These are phyloP conservation scores for Eulemur rufifrons DNA, from an alignment of 2,113 vertebrate genomes.

Conservation along the genomic window DNA sequence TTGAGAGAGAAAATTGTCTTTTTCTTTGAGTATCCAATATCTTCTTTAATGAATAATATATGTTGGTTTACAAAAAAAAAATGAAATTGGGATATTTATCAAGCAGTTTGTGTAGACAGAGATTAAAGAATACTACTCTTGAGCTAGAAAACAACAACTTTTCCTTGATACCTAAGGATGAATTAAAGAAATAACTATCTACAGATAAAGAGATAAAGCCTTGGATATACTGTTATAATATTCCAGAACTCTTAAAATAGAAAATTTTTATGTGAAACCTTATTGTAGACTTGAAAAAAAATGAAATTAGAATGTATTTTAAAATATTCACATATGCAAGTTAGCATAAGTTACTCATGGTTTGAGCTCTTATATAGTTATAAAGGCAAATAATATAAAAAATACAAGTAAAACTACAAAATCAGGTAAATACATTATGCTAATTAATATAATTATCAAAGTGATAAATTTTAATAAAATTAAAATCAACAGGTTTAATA, in stretches of 20 bases:
- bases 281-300: background rate
- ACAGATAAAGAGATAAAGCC: background rate
- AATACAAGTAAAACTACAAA: background rate
- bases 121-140: background rate
- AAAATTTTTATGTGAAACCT: background rate
- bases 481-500: background rate
- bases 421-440: background rate
- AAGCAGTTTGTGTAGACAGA: background rate
- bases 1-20: background rate
- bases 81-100: background rate
- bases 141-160: background rate
- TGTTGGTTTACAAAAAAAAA: background rate
- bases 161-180: background rate
- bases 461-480: background rate
- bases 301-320: background rate
- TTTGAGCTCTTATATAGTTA: background rate
- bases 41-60: background rate
- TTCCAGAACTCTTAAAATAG: background rate
- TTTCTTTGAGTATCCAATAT: background rate
- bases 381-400: background rate
- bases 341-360: background rate
- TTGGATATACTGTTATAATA: background rate
- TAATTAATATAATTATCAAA: background rate
- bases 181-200: background rate
- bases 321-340: background rate